Base-by-base conservation (phyloP, 2,113 vertebrate genomes). In the Larimichthys crocea region DNA sequence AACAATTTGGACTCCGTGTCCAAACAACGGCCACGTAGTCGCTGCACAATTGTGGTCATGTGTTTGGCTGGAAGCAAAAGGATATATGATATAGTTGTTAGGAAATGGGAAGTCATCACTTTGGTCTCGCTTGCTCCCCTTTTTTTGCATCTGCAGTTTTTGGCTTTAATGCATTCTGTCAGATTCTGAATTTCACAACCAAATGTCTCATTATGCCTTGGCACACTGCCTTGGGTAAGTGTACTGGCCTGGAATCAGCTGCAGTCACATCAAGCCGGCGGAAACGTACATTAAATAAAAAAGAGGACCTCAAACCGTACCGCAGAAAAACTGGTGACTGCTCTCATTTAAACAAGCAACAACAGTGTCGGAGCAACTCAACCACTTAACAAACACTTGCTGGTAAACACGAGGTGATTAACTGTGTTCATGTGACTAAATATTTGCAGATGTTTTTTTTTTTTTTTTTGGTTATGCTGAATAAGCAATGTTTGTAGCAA, bases 91-190 rank as follows among this genome's bases (percentile, higher is more conserved):
- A 65, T 63, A 89, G 86, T 88, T 73, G 66, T 77, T 74, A 76
- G 76, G 76, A 91, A 91, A 91, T 68, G 82, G 87, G 76, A 92
- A 92, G 88, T 85, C 90, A 88, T 92, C 86, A 82, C 79, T 91
- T 89, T 85, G 87, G 85, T 86, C 85, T 31, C 74, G 72, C 89
- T 66, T 66, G 71, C 82, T 88, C 85, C 72, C 77, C 26, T 26
- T 29, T 29, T 40, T 80, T 87, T 16, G 75, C 87, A 87, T 92
- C 89, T 89, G 91, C 89, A 89, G 85, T 84, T 87, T 24, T 26
- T 91, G 84, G 87, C 85, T 91, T 92, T 94, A 94, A 94, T 93
- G 91, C 86, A 89, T 92, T 92, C 90, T 94, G 93, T 94, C 94
- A 94, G 91, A 94, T 93, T 94, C 79, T 49, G 88, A 93, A 92